Evolutionary conservation across 2,888 invertebrate genomes (phyloP), one percentile per base, ranked within the genome.

Genomic region (Elmis aenea): DNA sequence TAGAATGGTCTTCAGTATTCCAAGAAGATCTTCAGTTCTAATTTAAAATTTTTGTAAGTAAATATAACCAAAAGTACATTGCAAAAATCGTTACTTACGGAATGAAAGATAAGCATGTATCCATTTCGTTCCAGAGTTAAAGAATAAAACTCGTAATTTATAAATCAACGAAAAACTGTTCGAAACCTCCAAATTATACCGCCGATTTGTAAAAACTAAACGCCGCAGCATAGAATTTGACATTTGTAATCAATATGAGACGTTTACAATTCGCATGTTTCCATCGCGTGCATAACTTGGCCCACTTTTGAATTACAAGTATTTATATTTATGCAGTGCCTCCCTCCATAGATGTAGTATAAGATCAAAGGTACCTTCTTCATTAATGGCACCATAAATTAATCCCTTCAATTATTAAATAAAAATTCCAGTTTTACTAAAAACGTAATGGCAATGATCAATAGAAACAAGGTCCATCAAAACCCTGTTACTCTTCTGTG

Each of bases 251-350:
- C 48, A 39, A 48, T 48, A 39, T 33, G 33, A 45, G 38, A 46
- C 46, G 48, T n/a, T 48, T 46, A 48, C 39, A 44, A 46, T 47
- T 42, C 37, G 45, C 41, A 38, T 45, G 45, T 42, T 37, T 29
- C 36, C 33, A 33, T 42, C 31, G 40, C 40, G 40, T 40, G 40
- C 27, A 40, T 16, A 33, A 35, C 44, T 33, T 38, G 41, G 40
- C 41, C 44, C 44, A 45, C 41, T 45, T 45, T n/a, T n/a, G n/a
- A n/a, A n/a, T 30, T 16, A 33, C 35, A 8, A 28, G 32, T 26
- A 28, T 34, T 35, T 28, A 38, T 38, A 33, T 43, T 31, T 38
- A 43, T 37, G 21, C 38, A 40, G 38, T 39, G 23, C 35, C 38
- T 35, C 35, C 38, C 33, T 34, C 31, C n/a, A n/a, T n/a, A n/a